Percentiles rank a stretch among this genome's conserved stretches.
Evolutionary conservation across 2,888 invertebrate genomes (phyloP).

Genomic region (Drosophila conformis): DNA sequence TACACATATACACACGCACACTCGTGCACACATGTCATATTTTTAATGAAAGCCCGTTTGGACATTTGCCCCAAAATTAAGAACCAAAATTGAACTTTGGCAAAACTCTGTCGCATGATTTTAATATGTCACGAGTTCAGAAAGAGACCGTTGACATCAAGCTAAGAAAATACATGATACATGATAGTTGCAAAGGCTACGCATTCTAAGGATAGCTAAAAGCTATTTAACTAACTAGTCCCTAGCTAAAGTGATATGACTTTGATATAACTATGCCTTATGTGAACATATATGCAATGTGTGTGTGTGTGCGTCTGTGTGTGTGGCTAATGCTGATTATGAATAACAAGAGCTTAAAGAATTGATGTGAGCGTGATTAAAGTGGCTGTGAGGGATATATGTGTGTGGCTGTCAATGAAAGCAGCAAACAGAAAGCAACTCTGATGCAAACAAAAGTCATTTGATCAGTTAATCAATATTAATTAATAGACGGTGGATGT

Average conservation of each 20-base stretch:
- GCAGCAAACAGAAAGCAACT: not conserved
- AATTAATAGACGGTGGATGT: not conserved
- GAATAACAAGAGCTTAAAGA: not conserved
- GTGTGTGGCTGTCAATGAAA: not conserved
- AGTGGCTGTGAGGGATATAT: not conserved
- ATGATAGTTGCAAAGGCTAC: conserved; percentile 30
- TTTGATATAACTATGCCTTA: conserved; percentile 1
- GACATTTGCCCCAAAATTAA: conserved; percentile 39
- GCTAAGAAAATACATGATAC: conserved; percentile 13
- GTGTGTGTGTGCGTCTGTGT: not conserved
- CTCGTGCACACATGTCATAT: conserved; percentile 41
- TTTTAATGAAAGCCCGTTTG: conserved; percentile 58
- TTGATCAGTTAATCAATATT: not conserved
- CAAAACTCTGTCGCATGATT: conserved; percentile 20
- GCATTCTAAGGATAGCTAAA: conserved; percentile 10
- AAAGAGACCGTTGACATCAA: conserved; percentile 9
- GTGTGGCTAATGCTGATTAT: not conserved
- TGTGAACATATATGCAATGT: not conserved
- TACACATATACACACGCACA: conserved; percentile 19
- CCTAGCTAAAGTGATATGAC: not conserved
- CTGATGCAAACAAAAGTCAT: not conserved
- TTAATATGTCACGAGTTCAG: conserved; percentile 35
- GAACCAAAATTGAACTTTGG: conserved; percentile 20
- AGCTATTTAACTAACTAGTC: conserved; percentile 11
- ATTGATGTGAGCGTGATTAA: conserved; percentile 11